Evolutionary conservation across 2,113 vertebrate species (phyloP).

Genomic region (Pimephales promelas): DNA sequence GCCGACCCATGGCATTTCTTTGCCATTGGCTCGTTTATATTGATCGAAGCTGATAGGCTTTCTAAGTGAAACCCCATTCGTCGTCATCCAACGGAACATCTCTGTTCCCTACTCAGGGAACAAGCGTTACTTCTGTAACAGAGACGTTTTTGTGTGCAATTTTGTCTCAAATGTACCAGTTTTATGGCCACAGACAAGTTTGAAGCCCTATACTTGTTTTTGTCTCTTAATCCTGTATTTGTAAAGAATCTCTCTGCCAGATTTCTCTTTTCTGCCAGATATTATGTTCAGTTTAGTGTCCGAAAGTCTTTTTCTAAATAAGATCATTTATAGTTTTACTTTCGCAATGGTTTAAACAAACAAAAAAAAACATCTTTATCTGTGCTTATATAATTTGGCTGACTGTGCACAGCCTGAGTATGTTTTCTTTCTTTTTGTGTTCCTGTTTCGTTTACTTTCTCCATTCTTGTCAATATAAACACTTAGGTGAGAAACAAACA

Average conservation of each 20-base stretch:
- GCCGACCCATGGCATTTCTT: too few relatives aligned
- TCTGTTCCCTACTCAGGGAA: too few relatives aligned
- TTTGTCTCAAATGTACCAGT: not conserved
- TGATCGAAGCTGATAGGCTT: too few relatives aligned
- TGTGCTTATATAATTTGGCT: not conserved
- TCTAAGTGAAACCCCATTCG: too few relatives aligned
- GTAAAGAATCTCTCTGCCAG: slow-evolving; percentile 1
- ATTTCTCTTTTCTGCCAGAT: not conserved
- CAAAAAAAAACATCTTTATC: not conserved
- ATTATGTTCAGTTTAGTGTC: not conserved
- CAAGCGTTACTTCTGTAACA: too few relatives aligned
- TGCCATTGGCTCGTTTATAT: too few relatives aligned
- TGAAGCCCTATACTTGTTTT: not conserved
- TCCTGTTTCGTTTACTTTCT: not conserved
- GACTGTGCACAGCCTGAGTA: not conserved
- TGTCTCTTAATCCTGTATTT: not conserved
- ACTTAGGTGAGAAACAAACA: slow-evolving; percentile 1
- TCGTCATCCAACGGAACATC: too few relatives aligned
- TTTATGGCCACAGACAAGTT: not conserved
- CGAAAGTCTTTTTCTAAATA: not conserved
- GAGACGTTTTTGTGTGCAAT: not conserved
- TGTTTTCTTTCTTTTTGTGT: not conserved
- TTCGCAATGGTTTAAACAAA: not conserved
- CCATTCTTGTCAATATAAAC: slow-evolving; percentile 8
- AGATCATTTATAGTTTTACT: not conserved